Conservation (phyloP, 2,888 invertebrate species). For the Papilio protenor region DNA sequence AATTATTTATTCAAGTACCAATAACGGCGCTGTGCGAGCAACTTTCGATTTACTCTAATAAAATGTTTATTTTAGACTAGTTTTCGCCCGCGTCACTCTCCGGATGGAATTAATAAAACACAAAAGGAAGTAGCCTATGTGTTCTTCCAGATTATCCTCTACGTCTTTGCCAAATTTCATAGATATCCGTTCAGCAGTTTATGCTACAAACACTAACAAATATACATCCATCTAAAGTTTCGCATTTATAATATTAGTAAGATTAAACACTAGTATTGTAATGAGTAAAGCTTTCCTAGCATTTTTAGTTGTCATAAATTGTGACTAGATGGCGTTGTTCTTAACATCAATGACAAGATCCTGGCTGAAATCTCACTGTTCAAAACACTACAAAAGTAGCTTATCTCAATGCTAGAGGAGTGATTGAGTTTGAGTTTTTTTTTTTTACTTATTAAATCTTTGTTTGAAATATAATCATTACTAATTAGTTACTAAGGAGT, state of each 20-base stretch:
- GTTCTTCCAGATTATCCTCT: too few relatives aligned
- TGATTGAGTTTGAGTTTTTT: background rate
- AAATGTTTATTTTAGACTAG: background rate
- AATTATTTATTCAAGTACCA: constrained; percentile 12
- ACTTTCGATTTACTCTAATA: background rate
- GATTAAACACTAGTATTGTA: too few relatives aligned
- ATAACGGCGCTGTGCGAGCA: background rate
- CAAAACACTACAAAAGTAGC: background rate
- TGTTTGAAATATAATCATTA: background rate
- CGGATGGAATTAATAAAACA: too few relatives aligned
- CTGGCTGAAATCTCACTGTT: background rate
- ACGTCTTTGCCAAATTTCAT: too few relatives aligned
- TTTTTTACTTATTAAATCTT: background rate
- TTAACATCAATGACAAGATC: background rate
- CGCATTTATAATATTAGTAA: too few relatives aligned
- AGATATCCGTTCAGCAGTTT: too few relatives aligned
- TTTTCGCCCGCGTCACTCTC: too few relatives aligned
- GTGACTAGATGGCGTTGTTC: background rate
- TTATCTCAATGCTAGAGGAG: background rate
- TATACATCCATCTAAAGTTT: too few relatives aligned
- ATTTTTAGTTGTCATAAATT: background rate
- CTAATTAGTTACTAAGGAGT: background rate
- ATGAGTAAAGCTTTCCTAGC: background rate
- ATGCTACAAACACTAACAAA: too few relatives aligned
- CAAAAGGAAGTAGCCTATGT: too few relatives aligned